Evolutionary conservation across 1,140 invertebrate species (phyloP), one percentile per base, ranked within the genome.

Genomic region (Orussus abietinus): DNA sequence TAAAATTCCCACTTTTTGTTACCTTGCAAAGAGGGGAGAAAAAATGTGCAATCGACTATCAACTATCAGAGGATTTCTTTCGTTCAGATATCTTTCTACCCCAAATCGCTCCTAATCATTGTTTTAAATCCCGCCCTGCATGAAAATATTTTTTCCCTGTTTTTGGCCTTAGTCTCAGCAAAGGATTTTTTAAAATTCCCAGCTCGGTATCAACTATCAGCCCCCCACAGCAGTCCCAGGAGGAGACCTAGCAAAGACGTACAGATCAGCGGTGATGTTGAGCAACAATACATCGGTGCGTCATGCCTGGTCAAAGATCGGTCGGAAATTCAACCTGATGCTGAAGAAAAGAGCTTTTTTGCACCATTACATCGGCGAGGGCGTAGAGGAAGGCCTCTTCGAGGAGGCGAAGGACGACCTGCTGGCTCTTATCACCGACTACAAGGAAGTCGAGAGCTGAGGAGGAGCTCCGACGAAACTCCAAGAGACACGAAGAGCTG

Each of bases 331-430:
- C 61, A 80, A 82, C 37, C 47, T 84, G 11, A 85, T 88, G 84
- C 86, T 80, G 49, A 67, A 76, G 13, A 87, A 86, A 63, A 66
- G 82, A 32, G 84, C 85, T 2, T 89, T 88, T 59, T 78, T 88
- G 7, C 85, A 88, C 67, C 86, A 85, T 69, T 88, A 83, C 56
- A 73, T 90, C 6, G 84, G 84, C 4, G 87, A 88, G 76, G 86
- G 87, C 36, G 80, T 90, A 77, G 86, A 90, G 65, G 86, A 90
- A 66, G 77, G 75, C 5, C 81, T 84, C 57, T 81, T 83, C 51
- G 45, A 75, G 7, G 85, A 88, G 51, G 86, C 87, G 7, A 62
- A 82, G 18, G 79, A 85, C 44, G 84, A 90, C 67, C 65, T 88
- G 44, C 79, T 79, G 38, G 79, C 84, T 10, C 66, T 88, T 15